Evolutionary conservation across 1,140 invertebrate genomes (phyloP).

Genomic region (Sogatella furcifera): DNA sequence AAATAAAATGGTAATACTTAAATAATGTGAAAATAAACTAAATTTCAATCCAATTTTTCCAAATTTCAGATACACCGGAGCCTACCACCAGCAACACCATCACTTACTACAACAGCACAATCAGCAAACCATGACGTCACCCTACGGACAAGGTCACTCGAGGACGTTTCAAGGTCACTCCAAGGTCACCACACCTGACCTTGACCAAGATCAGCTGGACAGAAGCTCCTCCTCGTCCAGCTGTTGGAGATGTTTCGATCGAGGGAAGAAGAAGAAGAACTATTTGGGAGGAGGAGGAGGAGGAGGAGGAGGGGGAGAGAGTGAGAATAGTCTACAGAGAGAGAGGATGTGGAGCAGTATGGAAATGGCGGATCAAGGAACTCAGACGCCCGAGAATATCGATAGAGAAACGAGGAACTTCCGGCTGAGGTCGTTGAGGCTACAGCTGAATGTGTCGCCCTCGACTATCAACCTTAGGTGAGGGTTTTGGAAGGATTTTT

Average conservation of each 20-base stretch:
- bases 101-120: background rate
- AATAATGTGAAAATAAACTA: too few relatives aligned
- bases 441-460: constrained; percentile 47
- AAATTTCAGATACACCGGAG: background rate
- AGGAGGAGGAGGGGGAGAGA: background rate
- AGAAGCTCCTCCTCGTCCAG: too few relatives aligned
- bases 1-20: too few relatives aligned
- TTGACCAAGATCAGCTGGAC: too few relatives aligned
- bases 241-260: too few relatives aligned
- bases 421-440: constrained; percentile 49
- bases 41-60: background rate
- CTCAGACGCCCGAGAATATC: constrained; percentile 58
- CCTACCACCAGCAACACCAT: background rate
- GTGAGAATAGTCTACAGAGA: background rate
- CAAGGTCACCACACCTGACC: too few relatives aligned
- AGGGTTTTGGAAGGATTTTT: constrained; percentile 9
- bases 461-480: constrained; percentile 52
- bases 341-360: background rate
- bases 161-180: too few relatives aligned
- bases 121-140: too few relatives aligned
- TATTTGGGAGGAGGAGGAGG: background rate
- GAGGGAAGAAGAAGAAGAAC: background rate
- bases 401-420: constrained; percentile 51
- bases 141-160: too few relatives aligned
- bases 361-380: constrained; percentile 41